Percentiles rank a stretch among this genome's conserved stretches.
Conservation (phyloP, 2,888 invertebrate genomes). For the Ligdia adustata region DNA sequence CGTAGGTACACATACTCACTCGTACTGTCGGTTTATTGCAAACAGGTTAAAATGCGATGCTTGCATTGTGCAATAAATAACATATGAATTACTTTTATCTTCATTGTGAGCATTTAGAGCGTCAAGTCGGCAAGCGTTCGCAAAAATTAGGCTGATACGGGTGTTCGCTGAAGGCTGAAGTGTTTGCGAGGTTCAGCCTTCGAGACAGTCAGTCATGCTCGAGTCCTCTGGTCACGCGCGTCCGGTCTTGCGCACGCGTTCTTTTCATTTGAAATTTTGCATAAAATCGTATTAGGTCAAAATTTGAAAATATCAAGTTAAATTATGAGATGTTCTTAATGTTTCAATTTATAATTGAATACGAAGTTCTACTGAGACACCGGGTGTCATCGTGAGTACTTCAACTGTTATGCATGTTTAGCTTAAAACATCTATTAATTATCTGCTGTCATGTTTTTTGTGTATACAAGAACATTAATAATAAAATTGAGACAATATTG, state of each 20-base stretch:
- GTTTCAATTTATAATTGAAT: too few species aligned
- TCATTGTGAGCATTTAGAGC: slow-evolving; percentile 41
- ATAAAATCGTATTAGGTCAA: not conserved
- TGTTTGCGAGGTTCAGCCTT: slow-evolving; percentile 19
- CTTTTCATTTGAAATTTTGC: not conserved
- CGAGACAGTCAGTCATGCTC: slow-evolving; percentile 46
- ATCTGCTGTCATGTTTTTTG: too few species aligned
- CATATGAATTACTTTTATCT: slow-evolving; percentile 26
- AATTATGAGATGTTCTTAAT: too few species aligned
- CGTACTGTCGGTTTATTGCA: too few species aligned
- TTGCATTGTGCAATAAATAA: slow-evolving; percentile 6
- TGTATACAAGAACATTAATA: too few species aligned
- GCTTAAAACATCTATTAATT: slow-evolving; percentile 2
- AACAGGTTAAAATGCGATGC: too few species aligned
- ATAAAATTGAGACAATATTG: too few species aligned
- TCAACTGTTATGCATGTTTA: slow-evolving; percentile 5
- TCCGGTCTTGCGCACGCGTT: slow-evolving; percentile 23
- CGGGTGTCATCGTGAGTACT: slow-evolving; percentile 32
- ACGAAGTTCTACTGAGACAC: too few species aligned
- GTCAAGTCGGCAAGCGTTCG: slow-evolving; percentile 30
- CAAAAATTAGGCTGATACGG: slow-evolving; percentile 38
- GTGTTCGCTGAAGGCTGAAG: slow-evolving; percentile 51
- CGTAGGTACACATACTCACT: not conserved
- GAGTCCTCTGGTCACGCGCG: slow-evolving; percentile 35
- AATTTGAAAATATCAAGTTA: too few species aligned